A percentile compares a stretch with the other conserved stretches of the same genome.
These are phyloP conservation scores for Aphidoletes aphidimyza DNA, from an alignment of 2,888 invertebrate genomes.

Conservation along the genomic window DNA sequence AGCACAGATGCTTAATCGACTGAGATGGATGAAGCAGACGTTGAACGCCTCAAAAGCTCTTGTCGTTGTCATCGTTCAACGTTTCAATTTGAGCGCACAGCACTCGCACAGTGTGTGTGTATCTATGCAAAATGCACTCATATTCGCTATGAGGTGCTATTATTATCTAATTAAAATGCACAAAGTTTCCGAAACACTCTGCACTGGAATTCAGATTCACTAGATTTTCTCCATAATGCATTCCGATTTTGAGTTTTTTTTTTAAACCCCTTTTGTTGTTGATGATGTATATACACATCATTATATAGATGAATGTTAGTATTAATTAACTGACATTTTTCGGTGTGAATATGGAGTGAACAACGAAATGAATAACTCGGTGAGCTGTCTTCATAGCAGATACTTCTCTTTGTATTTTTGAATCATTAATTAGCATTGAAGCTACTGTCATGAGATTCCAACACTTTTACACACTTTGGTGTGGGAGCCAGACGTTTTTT, in stretches of 20 bases:
- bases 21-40: not conserved
- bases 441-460: not conserved
- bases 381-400: not conserved
- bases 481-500: no score
- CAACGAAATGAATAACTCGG: not conserved
- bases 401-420: not conserved
- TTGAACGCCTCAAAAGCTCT: not conserved
- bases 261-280: no score
- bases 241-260: no score
- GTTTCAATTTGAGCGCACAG: not conserved
- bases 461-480: not conserved
- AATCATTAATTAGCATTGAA: slow-evolving; percentile 36
- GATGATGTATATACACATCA: no score
- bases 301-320: slow-evolving; percentile 8
- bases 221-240: no score
- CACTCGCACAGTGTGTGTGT: no score
- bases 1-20: not conserved
- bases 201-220: no score
- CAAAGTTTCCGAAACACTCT: no score
- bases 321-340: slow-evolving; percentile 21
- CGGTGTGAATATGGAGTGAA: not conserved
- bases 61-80: not conserved
- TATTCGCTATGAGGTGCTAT: no score
- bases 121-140: no score
- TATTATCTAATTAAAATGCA: no score